Percentiles rank a stretch among this genome's conserved stretches.
phyloP scores from a whole-genome alignment of 2,113 vertebrate genomes.

The Onychorhynchus coronatus region DNA sequence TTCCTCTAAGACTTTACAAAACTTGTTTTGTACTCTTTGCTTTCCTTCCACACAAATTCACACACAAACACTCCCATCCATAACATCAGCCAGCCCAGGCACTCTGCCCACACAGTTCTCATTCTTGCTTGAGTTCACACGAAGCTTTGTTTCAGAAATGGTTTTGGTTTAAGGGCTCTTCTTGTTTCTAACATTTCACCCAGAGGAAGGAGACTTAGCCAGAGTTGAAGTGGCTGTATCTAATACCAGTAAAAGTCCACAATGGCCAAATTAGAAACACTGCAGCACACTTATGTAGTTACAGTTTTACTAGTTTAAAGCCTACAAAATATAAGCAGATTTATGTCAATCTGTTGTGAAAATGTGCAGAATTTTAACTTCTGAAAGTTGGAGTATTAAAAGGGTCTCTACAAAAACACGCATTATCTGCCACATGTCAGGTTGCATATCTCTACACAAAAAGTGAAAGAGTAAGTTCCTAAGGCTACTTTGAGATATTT shows the following conservation, averaged over 20 bases:
- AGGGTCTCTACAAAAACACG: background rate
- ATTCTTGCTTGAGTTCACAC: background rate
- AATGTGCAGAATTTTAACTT: background rate
- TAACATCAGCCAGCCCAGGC: background rate
- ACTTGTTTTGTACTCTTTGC: background rate
- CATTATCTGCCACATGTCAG: background rate
- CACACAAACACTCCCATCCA: background rate
- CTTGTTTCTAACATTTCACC: background rate
- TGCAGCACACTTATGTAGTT: background rate
- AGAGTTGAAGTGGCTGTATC: background rate
- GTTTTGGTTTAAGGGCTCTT: background rate
- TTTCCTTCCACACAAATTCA: background rate
- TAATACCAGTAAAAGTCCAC: background rate
- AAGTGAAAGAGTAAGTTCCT: background rate
- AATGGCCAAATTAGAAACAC: background rate
- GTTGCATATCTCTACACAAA: background rate
- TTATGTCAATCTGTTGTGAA: background rate
- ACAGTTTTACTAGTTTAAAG: background rate
- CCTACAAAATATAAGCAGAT: background rate
- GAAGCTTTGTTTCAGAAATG: background rate
- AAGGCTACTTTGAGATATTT: background rate
- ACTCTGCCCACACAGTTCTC: conserved; percentile 14
- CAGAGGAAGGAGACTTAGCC: background rate
- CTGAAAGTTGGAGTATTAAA: background rate
- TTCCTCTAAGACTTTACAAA: background rate